A percentile compares a stretch with the other conserved stretches of the same genome.
Conservation (phyloP, 1,140 invertebrate genomes). For the Tribolium castaneum region DNA sequence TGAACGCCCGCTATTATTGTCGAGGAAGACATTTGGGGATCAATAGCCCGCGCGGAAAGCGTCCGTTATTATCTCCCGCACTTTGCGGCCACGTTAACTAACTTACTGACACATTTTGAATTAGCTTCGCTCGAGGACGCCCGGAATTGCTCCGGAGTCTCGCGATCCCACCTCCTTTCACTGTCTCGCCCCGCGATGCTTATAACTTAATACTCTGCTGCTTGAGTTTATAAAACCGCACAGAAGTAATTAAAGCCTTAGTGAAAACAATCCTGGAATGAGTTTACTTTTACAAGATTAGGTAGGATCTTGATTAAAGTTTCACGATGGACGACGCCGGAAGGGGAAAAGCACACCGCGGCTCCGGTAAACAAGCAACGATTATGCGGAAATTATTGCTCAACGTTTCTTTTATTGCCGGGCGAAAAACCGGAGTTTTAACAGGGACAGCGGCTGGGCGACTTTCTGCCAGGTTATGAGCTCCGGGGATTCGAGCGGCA, state of each 20-base stretch:
- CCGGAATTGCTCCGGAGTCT: slow-evolving; percentile 12
- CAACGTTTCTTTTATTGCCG: neutral
- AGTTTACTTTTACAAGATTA: slow-evolving; percentile 46
- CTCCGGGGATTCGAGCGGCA: slow-evolving; percentile 23
- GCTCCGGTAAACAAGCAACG: slow-evolving; percentile 8
- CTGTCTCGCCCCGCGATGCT: slow-evolving; percentile 16
- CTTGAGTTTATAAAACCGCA: slow-evolving; percentile 35
- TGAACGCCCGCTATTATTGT: slow-evolving; percentile 17
- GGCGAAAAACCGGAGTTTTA: neutral
- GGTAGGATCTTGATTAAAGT: slow-evolving; percentile 40
- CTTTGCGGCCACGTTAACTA: slow-evolving; percentile 34
- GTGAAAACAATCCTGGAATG: slow-evolving; percentile 43
- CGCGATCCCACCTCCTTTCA: neutral
- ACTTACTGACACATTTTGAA: slow-evolving; percentile 35
- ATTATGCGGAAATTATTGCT: slow-evolving; percentile 25
- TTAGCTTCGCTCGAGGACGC: slow-evolving; percentile 18
- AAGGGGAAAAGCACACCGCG: neutral
- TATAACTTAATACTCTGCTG: slow-evolving; percentile 31
- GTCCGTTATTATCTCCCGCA: slow-evolving; percentile 31
- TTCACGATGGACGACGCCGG: slow-evolving; percentile 3
- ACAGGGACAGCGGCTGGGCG: slow-evolving; percentile 13
- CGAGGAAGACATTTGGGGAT: slow-evolving; percentile 7
- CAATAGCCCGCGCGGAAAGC: slow-evolving; percentile 13
- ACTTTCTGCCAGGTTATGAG: slow-evolving; percentile 29
- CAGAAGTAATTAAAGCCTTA: slow-evolving; percentile 35